These are phyloP conservation scores for Contarinia nasturtii DNA, from an alignment of 1,140 invertebrate genomes.

Conservation along the genomic window DNA sequence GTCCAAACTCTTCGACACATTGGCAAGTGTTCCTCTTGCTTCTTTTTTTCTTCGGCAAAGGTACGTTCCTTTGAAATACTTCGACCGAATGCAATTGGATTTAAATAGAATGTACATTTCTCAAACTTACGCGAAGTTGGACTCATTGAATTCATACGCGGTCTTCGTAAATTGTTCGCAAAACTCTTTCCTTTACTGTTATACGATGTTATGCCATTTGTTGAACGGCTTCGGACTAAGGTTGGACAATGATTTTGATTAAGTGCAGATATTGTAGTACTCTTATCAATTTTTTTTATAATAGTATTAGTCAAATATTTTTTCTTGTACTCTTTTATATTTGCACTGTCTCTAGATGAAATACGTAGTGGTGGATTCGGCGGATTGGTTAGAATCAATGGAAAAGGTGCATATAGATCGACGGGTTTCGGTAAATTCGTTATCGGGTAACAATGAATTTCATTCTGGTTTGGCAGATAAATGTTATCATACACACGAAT, in stretches of 20 bases:
- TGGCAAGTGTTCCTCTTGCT: constrained; percentile 17
- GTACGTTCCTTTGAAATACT: constrained; percentile 23
- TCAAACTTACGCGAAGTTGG: constrained; percentile 10
- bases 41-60: constrained; percentile 23
- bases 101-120: constrained; percentile 17
- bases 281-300: constrained; percentile 3
- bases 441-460: constrained; percentile 33
- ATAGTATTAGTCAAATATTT: constrained; percentile 4
- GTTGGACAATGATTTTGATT: constrained; percentile 5
- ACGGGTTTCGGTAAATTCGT: constrained; percentile 20
- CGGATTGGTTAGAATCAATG: constrained; percentile 17
- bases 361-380: constrained; percentile 25
- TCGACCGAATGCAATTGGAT: constrained; percentile 21
- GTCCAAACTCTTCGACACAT: constrained; percentile 15
- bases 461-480: constrained; percentile 18
- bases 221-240: neutral
- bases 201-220: neutral
- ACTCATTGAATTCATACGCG: constrained; percentile 4
- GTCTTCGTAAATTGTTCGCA: neutral
- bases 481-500: constrained; percentile 52
- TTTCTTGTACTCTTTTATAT: constrained; percentile 32
- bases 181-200: constrained; percentile 1
- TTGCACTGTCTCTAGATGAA: constrained; percentile 53
- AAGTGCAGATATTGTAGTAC: constrained; percentile 11
- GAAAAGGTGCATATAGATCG: constrained; percentile 24